Conservation (phyloP, 2,888 invertebrate species). For the Cerceris ruficornis region DNA sequence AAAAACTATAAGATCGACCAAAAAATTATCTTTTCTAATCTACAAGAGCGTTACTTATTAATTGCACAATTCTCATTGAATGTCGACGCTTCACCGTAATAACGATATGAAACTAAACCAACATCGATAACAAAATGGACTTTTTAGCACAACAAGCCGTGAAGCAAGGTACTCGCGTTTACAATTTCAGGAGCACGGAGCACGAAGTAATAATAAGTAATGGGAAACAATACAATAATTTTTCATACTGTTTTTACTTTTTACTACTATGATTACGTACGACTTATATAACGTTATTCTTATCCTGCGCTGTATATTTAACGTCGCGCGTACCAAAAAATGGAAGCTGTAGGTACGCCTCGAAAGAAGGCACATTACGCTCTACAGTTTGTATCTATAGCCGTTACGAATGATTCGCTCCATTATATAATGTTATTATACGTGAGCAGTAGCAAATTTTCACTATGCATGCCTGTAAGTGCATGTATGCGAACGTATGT, state of each 20-base stretch:
- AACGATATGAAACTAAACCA: no score
- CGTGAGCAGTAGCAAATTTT: slow-evolving; percentile 42
- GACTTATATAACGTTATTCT: slow-evolving; percentile 73
- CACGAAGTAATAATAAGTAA: slow-evolving; percentile 76
- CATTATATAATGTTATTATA: slow-evolving; percentile 36
- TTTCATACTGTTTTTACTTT: slow-evolving; percentile 80
- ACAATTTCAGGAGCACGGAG: slow-evolving; percentile 49
- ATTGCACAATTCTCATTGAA: no score
- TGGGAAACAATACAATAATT: slow-evolving; percentile 79
- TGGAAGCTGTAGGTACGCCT: background rate
- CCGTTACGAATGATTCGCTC: slow-evolving; percentile 61
- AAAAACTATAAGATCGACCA: background rate
- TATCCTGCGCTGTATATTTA: slow-evolving; percentile 64
- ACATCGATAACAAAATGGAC: background rate
- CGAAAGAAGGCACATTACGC: slow-evolving; percentile 56
- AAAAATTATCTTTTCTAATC: background rate
- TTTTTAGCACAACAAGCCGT: no score
- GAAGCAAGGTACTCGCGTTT: slow-evolving; percentile 41
- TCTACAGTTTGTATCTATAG: slow-evolving; percentile 73
- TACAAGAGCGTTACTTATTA: no score
- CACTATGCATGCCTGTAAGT: slow-evolving; percentile 29
- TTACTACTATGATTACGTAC: slow-evolving; percentile 77
- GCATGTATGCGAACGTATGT: slow-evolving; percentile 22
- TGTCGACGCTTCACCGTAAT: no score
- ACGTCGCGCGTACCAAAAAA: slow-evolving; percentile 17